Percentiles rank a stretch among this genome's conserved stretches.
These are phyloP conservation scores for Erannis defoliaria DNA, from an alignment of 2,888 invertebrate genomes.

Conservation along the genomic window DNA sequence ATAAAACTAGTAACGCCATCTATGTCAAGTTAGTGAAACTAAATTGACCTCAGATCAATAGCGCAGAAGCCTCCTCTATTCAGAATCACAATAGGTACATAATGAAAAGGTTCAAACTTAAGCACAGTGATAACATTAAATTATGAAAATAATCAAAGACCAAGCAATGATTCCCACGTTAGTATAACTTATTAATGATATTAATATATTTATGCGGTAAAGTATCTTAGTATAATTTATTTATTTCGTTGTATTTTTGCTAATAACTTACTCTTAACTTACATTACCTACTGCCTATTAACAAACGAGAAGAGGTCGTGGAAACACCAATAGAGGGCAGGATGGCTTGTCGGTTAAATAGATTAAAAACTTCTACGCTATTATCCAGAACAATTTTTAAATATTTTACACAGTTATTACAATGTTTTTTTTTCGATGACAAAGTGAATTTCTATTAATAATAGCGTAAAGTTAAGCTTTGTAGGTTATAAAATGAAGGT, in stretches of 20 bases:
- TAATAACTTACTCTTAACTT: neutral
- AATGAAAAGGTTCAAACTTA: neutral
- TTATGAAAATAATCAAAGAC: too few relatives aligned
- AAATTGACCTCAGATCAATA: slow-evolving; percentile 29
- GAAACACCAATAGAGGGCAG: slow-evolving; percentile 61
- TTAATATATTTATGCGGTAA: neutral
- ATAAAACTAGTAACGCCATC: slow-evolving; percentile 50
- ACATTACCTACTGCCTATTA: slow-evolving; percentile 20
- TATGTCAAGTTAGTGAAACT: slow-evolving; percentile 41
- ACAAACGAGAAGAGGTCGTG: neutral
- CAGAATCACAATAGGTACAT: neutral
- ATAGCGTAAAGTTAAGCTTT: neutral
- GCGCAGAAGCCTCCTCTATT: slow-evolving; percentile 30
- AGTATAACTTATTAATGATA: neutral
- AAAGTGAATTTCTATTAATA: neutral
- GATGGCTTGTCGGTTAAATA: slow-evolving; percentile 56
- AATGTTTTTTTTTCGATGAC: neutral
- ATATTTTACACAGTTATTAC: neutral
- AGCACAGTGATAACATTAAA: neutral
- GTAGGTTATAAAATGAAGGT: slow-evolving; percentile 48
- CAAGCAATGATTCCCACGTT: neutral
- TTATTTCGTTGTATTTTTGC: too few relatives aligned
- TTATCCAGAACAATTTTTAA: slow-evolving; percentile 2
- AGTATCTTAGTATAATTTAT: neutral
- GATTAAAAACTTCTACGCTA: slow-evolving; percentile 66